A percentile compares a stretch with the other conserved stretches of the same genome.
phyloP scores from a whole-genome alignment of 2,797 vertebrate genomes.

The Coracias cyanogaster region DNA sequence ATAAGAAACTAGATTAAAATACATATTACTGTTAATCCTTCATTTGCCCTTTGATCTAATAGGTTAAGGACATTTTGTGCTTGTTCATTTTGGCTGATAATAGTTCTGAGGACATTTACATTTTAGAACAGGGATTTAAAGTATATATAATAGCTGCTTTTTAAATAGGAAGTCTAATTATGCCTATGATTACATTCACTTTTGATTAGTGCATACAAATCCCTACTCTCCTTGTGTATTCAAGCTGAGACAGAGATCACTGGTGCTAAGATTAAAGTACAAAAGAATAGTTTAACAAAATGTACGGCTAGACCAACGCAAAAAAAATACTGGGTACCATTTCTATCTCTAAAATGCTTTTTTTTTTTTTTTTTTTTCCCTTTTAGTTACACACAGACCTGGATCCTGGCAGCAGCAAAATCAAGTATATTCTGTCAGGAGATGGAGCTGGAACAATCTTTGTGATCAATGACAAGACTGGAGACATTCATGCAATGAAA shows the following conservation, averaged over 20 bases:
- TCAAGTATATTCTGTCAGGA: constrained; percentile 95
- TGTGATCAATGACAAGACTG: constrained; percentile 95
- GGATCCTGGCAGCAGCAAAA: constrained; percentile 90
- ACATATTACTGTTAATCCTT: neutral
- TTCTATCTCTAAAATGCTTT: constrained; percentile 17
- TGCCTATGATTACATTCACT: constrained; percentile 42
- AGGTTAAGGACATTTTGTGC: constrained; percentile 5
- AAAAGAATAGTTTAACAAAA: constrained; percentile 5
- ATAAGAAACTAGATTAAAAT: neutral
- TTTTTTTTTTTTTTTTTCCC: neutral
- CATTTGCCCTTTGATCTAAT: neutral
- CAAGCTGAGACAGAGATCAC: constrained; percentile 24
- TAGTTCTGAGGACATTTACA: neutral
- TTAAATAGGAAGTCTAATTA: constrained; percentile 57
- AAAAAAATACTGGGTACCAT: neutral
- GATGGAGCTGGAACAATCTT: constrained; percentile 98
- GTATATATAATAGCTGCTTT: constrained; percentile 36
- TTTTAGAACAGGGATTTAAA: constrained; percentile 28
- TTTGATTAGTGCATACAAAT: constrained; percentile 48
- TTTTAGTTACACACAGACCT: constrained; percentile 95
- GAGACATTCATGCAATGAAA: constrained; percentile 98
- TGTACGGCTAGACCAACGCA: neutral
- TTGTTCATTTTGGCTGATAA: neutral
- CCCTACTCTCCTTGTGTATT: neutral
- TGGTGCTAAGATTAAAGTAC: neutral